phyloP scores from a whole-genome alignment of 2,113 vertebrate genomes.

The Phylloscopus trochilus region DNA sequence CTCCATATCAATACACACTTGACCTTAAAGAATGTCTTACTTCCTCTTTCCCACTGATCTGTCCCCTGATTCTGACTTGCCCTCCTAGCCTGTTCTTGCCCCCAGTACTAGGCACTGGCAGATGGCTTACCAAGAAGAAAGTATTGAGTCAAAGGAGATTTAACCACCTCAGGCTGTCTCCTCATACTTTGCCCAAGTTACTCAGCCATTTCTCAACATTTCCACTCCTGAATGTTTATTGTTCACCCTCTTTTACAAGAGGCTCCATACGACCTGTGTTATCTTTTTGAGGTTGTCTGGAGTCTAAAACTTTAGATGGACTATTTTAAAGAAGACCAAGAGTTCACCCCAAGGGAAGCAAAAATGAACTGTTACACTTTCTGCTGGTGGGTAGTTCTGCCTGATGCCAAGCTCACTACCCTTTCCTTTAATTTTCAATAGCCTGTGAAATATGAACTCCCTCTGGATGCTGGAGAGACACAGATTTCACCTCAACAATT shows the following conservation, averaged over 20 bases:
- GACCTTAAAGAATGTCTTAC: neutral
- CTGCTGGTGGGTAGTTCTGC: neutral
- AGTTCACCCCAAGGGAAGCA: neutral
- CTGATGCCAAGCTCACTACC: neutral
- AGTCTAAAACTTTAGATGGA: neutral
- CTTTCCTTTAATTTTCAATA: neutral
- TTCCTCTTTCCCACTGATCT: neutral
- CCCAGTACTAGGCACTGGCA: neutral
- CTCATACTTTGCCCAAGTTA: neutral
- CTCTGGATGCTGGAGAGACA: neutral
- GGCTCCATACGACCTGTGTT: fast-evolving
- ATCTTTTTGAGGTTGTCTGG: neutral
- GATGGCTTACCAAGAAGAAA: neutral
- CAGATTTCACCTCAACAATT: neutral
- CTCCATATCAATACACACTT: neutral
- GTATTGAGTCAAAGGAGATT: neutral
- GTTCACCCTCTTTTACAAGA: neutral
- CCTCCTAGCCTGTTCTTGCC: neutral
- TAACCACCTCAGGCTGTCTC: neutral
- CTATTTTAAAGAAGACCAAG: neutral
- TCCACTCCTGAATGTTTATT: neutral
- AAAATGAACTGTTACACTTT: neutral
- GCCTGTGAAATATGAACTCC: neutral
- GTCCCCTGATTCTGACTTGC: neutral
- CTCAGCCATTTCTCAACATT: neutral